phyloP scores from a whole-genome alignment of 2,888 invertebrate genomes.

The Papilio protenor region DNA sequence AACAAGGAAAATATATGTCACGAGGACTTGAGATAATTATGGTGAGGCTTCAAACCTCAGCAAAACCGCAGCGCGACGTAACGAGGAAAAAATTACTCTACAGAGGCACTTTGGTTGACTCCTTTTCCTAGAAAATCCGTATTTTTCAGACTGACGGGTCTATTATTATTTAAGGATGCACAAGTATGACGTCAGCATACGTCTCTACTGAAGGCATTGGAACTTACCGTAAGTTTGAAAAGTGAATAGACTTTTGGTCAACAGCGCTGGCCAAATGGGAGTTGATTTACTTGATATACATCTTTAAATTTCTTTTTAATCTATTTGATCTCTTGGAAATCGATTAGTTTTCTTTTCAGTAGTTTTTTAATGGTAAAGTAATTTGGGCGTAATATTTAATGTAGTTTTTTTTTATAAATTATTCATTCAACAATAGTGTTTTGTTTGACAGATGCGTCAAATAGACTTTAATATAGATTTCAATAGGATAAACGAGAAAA shows the following conservation, averaged over 20 bases:
- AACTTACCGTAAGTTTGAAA: too few species aligned
- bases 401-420: neutral
- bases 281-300: neutral
- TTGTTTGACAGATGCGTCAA: neutral
- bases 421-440: neutral
- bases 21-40: conserved; percentile 10
- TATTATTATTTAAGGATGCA: neutral
- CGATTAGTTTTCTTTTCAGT: neutral
- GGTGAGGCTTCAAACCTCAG: conserved; percentile 7
- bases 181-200: neutral
- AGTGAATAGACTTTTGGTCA: neutral
- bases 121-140: neutral
- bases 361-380: too few species aligned
- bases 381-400: neutral
- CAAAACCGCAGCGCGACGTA: neutral
- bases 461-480: conserved; percentile 2
- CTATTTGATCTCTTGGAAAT: neutral
- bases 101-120: neutral
- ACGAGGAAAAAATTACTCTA: neutral
- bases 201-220: neutral
- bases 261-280: neutral
- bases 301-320: too few species aligned
- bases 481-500: conserved; percentile 3
- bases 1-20: conserved; percentile 10
- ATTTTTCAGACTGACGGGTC: neutral